Conservation (phyloP, 2,888 invertebrate species). For the Stenodema calcarata region DNA sequence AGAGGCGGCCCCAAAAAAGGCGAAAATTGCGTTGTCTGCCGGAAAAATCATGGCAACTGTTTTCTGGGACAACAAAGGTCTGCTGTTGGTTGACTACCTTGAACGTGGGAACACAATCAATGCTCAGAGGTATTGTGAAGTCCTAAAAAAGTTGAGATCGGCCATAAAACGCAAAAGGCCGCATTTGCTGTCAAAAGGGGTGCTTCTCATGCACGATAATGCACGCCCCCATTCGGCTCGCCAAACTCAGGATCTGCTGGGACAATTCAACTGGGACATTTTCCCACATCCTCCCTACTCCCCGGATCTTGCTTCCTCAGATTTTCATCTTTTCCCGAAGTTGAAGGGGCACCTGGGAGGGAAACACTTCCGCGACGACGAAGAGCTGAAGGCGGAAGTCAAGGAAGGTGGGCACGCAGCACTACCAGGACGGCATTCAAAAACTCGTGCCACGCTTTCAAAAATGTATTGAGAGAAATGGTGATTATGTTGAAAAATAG, state of each 20-base stretch:
- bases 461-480: constrained; percentile 43
- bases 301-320: too few relatives aligned
- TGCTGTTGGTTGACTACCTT: constrained; percentile 51
- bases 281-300: too few relatives aligned
- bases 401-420: constrained; percentile 26
- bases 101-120: constrained; percentile 48
- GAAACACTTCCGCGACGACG: neutral
- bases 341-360: neutral
- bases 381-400: too few relatives aligned
- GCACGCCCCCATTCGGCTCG: too few relatives aligned
- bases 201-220: too few relatives aligned
- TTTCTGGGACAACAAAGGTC: constrained; percentile 51
- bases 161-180: too few relatives aligned
- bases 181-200: too few relatives aligned
- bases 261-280: too few relatives aligned
- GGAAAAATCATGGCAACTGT: constrained; percentile 51
- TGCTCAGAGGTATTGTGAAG: too few relatives aligned
- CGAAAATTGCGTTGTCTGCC: constrained; percentile 7
- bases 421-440: constrained; percentile 41
- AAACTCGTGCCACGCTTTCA: constrained; percentile 34
- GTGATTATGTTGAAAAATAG: constrained; percentile 49
- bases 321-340: too few relatives aligned
- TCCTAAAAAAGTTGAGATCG: too few relatives aligned
- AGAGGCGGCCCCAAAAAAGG: constrained; percentile 30
- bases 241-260: too few relatives aligned